Evolutionary conservation across 2,113 vertebrate species (phyloP).

Genomic region (Oncorhynchus masou): DNA sequence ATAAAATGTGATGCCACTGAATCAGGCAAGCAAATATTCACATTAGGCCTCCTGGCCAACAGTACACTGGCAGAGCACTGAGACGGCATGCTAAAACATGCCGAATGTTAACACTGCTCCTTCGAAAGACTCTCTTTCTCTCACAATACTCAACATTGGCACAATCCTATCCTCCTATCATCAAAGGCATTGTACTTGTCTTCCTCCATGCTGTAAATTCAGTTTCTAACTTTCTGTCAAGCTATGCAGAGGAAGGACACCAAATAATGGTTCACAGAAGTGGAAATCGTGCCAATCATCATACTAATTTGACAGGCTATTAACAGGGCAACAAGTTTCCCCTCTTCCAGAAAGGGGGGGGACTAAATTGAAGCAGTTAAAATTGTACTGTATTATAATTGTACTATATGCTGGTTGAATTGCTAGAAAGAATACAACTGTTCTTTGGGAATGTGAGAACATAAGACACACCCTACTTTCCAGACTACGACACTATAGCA

Average conservation of each 20-base stretch:
- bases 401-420: background rate
- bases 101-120: background rate
- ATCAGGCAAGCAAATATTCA: slow-evolving; percentile 53
- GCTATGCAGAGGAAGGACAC: no score
- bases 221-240: background rate
- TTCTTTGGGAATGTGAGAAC: background rate
- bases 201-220: background rate
- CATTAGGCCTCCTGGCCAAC: slow-evolving; percentile 1
- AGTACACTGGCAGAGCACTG: background rate
- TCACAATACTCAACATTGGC: background rate
- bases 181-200: no score
- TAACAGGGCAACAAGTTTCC: background rate
- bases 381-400: no score
- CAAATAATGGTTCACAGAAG: no score
- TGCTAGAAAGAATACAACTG: background rate
- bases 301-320: background rate
- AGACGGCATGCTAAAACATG: slow-evolving; percentile 62
- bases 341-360: background rate
- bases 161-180: background rate
- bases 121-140: background rate
- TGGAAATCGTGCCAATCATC: background rate
- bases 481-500: background rate
- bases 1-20: slow-evolving; percentile 7
- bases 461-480: slow-evolving; percentile 1
- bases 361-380: no score